phyloP scores from a whole-genome alignment of 2,113 vertebrate genomes.

The Pardalotus punctatus region DNA sequence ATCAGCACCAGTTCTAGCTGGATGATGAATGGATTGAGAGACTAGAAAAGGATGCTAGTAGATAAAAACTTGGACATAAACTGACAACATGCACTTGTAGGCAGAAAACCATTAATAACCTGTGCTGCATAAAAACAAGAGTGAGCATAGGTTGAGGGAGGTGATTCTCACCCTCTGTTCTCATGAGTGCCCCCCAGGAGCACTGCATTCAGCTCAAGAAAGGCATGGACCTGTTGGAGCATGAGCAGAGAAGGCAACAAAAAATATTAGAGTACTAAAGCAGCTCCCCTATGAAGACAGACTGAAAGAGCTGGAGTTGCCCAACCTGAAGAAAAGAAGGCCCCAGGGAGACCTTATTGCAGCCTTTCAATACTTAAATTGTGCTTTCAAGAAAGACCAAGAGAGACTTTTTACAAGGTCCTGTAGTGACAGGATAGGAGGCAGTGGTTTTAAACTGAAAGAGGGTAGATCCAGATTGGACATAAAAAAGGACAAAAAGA shows the following conservation, averaged over 20 bases:
- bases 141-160: background rate
- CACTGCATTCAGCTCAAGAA: background rate
- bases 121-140: background rate
- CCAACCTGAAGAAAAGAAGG: background rate
- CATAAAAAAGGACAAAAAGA: background rate
- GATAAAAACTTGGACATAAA: background rate
- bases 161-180: background rate
- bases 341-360: background rate
- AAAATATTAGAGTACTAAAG: background rate
- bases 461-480: background rate
- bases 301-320: background rate
- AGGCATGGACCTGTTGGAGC: background rate
- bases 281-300: background rate
- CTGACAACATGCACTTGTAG: accelerated
- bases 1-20: background rate
- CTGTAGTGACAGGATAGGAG: background rate
- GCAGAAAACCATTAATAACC: background rate
- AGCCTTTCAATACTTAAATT: background rate
- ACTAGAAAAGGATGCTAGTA: background rate
- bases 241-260: background rate
- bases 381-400: background rate
- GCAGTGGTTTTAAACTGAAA: background rate
- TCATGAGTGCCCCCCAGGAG: background rate
- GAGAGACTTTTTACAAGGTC: background rate
- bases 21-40: background rate